Evolutionary conservation across 2,797 vertebrate species (phyloP).

Genomic region (Myotis planiceps): DNA sequence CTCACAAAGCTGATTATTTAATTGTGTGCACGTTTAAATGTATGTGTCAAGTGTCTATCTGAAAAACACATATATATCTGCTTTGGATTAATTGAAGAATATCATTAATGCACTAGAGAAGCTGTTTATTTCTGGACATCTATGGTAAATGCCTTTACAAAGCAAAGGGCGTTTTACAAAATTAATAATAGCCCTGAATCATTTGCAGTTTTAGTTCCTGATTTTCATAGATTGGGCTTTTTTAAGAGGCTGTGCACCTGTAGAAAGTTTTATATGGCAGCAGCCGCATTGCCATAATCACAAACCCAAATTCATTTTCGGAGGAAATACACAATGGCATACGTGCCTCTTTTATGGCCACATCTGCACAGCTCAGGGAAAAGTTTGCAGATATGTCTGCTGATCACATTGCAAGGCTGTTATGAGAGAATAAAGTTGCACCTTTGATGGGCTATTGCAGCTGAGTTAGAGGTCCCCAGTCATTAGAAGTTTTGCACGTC

Average conservation of each 20-base stretch:
- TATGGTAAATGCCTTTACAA: slow-evolving; percentile 25
- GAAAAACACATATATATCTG: not conserved
- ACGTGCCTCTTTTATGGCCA: slow-evolving; percentile 84
- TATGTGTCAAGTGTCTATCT: not conserved
- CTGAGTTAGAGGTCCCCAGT: slow-evolving; percentile 82
- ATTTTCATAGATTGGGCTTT: slow-evolving; percentile 53
- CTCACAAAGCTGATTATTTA: slow-evolving; percentile 78
- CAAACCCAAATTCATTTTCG: slow-evolving; percentile 81
- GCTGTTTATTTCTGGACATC: not conserved
- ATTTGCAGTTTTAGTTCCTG: not conserved
- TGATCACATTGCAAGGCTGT: slow-evolving; percentile 84
- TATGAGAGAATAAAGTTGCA: slow-evolving; percentile 82
- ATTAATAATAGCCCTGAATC: slow-evolving; percentile 33
- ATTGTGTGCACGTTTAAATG: slow-evolving; percentile 54
- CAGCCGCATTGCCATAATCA: slow-evolving; percentile 53
- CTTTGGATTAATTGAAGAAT: slow-evolving; percentile 35
- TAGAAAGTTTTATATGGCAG: slow-evolving; percentile 51
- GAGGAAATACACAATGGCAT: slow-evolving; percentile 72
- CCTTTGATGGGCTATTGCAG: slow-evolving; percentile 79
- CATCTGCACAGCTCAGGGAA: slow-evolving; percentile 84
- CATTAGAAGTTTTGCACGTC: slow-evolving; percentile 81
- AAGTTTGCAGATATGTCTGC: slow-evolving; percentile 81
- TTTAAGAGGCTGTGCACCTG: slow-evolving; percentile 66
- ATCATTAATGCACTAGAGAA: not conserved
- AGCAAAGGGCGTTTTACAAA: slow-evolving; percentile 20